Percentiles rank a stretch among this genome's conserved stretches.
Evolutionary conservation across 2,797 vertebrate genomes (phyloP).

Genomic region (Thunnus albacares): DNA sequence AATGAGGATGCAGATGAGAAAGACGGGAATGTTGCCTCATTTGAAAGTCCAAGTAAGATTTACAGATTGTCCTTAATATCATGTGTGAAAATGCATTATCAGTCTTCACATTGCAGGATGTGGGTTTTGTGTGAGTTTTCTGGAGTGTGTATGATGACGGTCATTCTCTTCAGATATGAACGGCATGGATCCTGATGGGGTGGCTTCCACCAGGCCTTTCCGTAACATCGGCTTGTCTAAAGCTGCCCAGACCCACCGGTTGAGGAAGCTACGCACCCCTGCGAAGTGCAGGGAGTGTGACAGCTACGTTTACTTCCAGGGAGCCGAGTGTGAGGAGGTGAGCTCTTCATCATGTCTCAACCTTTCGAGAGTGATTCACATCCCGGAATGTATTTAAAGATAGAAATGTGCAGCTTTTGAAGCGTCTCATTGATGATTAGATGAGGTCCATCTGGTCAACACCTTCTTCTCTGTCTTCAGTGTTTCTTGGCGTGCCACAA

Average conservation of each 20-base stretch:
- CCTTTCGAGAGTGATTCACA: not conserved
- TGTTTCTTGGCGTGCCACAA: conserved; percentile 97
- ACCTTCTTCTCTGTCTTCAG: conserved; percentile 74
- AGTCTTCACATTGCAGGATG: not conserved
- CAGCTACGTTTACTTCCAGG: conserved; percentile 99
- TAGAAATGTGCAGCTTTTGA: not conserved
- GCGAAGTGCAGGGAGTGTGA: conserved; percentile 97
- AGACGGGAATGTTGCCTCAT: conserved; percentile 83
- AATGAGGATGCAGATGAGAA: conserved; percentile 90
- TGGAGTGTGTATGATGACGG: not conserved
- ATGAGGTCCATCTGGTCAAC: not conserved
- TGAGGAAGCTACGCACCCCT: conserved; percentile 93
- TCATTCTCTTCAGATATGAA: conserved; percentile 86
- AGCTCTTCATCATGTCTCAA: conserved; percentile 34
- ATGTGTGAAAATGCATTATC: not conserved
- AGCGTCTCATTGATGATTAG: not conserved
- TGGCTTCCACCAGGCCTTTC: conserved; percentile 91
- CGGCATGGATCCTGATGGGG: conserved; percentile 88
- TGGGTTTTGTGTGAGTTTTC: not conserved
- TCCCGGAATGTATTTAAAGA: not conserved
- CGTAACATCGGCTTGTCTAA: conserved; percentile 93
- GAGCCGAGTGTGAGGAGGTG: conserved; percentile 97
- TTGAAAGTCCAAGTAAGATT: conserved; percentile 88
- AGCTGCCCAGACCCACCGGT: conserved; percentile 93
- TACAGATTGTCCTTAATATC: not conserved